Evolutionary conservation across 37 sponge, comb jelly and placozoan species (phyloP), one percentile per base, ranked within the genome.

Genomic region (Hormiphora californensis): DNA sequence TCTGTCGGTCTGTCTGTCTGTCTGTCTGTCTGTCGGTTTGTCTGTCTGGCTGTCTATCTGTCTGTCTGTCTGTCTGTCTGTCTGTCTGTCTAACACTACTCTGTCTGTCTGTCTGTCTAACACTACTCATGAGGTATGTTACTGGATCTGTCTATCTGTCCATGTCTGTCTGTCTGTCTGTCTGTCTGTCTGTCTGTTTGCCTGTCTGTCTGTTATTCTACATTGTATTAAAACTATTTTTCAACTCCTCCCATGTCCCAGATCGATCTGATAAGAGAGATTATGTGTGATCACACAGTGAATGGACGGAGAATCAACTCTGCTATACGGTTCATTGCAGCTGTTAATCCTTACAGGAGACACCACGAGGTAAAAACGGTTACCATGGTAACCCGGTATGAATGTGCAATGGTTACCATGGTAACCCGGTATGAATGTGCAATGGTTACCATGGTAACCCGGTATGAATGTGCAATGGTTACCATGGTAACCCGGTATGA

Each of bases 251-350:
- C n/a, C n/a, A n/a, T n/a, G n/a, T n/a, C n/a, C n/a, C n/a, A n/a
- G 34, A 86, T 96, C 67, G 94, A 92, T 34, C 89, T 97, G 85
- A 97, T 97, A 54, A 97, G 94, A 46, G 98, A 97, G 90, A 91
- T 97, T 68, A 94, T 97, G 94, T 97, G 98, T 93, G 94, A 97
- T 67, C 78, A 88, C 32, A 89, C 93, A 39, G 33, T 97, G 40
- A 62, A 91, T 46, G 98, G 98, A 21, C 68, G 86, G 61, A 68
- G 88, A 21, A 89, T 97, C 51, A 37, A 67, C 43, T 69, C 59
- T 8, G 90, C 91, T 63, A 63, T 97, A 37, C 93, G 93, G 63
- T 91, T 97, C 87, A 94, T 97, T 67, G 98, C 98, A 86, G 94
- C 98, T 38, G 94, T 95, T 57, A 97, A 97, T 53, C 98, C 98